A percentile compares a stretch with the other conserved stretches of the same genome.
Conservation (phyloP, 2,888 invertebrate species). For the Geotrupes spiniger region DNA sequence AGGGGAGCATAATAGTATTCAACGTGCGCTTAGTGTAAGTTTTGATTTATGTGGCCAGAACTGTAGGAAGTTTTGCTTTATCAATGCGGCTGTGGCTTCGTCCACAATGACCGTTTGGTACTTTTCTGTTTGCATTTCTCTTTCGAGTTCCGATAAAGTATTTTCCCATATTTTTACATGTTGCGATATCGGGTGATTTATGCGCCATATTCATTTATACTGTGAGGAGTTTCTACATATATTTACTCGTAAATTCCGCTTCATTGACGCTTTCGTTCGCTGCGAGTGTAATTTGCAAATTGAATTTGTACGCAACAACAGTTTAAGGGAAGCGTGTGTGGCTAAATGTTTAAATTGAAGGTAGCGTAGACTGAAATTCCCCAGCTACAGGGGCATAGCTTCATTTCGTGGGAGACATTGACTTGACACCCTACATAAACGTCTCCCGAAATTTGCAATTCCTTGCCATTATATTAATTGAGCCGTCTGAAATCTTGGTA, state of each 20-base stretch:
- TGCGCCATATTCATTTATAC: conserved; percentile 14
- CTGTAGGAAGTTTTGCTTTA: conserved; percentile 45
- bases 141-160: conserved; percentile 39
- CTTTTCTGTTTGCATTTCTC: conserved; percentile 40
- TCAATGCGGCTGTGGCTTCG: conserved; percentile 38
- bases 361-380: no score
- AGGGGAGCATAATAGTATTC: conserved; percentile 30
- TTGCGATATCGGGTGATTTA: conserved; percentile 41
- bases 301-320: no score
- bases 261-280: no score
- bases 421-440: conserved; percentile 10
- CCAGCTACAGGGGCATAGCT: no score
- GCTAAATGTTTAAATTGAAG: no score
- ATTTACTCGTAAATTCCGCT: no score
- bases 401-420: conserved; percentile 10
- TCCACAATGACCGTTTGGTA: conserved; percentile 46
- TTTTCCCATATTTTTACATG: conserved; percentile 41
- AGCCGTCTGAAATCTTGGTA: conserved; percentile 7
- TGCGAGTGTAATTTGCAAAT: no score
- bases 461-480: conserved; percentile 8
- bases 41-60: conserved; percentile 45
- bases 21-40: conserved; percentile 33
- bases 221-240: no score
- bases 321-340: no score
- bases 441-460: conserved; percentile 8